Evolutionary conservation across 2,888 invertebrate species (phyloP).

Genomic region (Carpatolechia fugitivella): DNA sequence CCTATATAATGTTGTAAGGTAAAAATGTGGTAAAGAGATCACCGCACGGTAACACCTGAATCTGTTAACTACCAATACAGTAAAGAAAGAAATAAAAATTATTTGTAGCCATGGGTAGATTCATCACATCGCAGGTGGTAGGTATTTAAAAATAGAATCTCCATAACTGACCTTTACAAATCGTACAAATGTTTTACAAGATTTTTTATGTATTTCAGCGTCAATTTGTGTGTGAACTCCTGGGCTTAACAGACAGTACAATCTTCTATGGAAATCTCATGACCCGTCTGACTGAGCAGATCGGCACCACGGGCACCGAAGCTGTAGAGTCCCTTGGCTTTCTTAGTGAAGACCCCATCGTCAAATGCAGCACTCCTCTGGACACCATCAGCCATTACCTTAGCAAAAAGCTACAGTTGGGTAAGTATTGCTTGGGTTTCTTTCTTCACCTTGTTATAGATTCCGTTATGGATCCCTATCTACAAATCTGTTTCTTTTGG

Average conservation of each 20-base stretch:
- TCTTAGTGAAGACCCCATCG: conserved; percentile 88
- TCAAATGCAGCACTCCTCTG: conserved; percentile 91
- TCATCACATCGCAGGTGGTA: no score
- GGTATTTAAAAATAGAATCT: no score
- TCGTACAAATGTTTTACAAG: not conserved
- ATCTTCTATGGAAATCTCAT: conserved; percentile 97
- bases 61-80: no score
- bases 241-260: conserved; percentile 90
- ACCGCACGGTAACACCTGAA: no score
- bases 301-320: conserved; percentile 84
- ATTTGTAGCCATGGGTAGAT: no score
- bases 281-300: conserved; percentile 87
- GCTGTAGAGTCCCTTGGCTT: conserved; percentile 94
- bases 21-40: no score
- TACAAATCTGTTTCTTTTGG: no score
- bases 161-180: no score
- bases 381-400: conserved; percentile 96
- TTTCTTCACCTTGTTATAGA: no score
- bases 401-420: conserved; percentile 87
- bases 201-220: conserved; percentile 71
- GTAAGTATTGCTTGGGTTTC: conserved; percentile 69
- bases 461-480: no score
- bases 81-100: no score
- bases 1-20: no score
- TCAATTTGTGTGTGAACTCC: conserved; percentile 89